Evolutionary conservation across 2,113 vertebrate species (phyloP).

Genomic region (Okapia johnstoni): DNA sequence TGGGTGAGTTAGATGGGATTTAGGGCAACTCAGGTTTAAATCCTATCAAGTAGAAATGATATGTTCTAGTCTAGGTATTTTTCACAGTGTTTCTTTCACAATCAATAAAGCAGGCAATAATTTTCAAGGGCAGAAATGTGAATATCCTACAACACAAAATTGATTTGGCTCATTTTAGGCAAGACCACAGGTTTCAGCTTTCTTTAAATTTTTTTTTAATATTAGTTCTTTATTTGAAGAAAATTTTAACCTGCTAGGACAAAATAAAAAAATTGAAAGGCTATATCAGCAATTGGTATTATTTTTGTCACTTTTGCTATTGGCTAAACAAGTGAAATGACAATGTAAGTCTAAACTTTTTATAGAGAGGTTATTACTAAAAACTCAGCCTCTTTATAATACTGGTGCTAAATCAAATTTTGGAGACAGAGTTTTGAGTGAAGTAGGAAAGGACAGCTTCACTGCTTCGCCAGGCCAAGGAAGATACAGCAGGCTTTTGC

Average conservation of each 20-base stretch:
- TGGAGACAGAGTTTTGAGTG: background rate
- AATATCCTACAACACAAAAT: background rate
- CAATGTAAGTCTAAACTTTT: background rate
- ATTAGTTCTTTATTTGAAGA: background rate
- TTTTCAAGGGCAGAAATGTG: background rate
- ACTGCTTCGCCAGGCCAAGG: background rate
- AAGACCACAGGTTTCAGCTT: background rate
- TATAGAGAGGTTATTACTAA: background rate
- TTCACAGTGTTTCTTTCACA: background rate
- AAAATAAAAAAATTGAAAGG: background rate
- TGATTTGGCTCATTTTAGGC: background rate
- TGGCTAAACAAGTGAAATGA: background rate
- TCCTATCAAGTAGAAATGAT: background rate
- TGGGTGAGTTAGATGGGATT: background rate
- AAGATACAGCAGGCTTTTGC: background rate
- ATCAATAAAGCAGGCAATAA: background rate
- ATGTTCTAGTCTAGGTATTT: background rate
- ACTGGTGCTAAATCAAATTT: background rate
- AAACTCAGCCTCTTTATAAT: background rate
- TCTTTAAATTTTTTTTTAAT: background rate
- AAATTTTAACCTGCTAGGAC: background rate
- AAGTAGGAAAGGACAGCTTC: background rate
- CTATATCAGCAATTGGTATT: background rate
- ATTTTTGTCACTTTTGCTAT: background rate
- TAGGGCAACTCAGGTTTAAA: background rate